Conservation (phyloP, 2,888 invertebrate genomes). For the Callyntrura guangdongensis region DNA sequence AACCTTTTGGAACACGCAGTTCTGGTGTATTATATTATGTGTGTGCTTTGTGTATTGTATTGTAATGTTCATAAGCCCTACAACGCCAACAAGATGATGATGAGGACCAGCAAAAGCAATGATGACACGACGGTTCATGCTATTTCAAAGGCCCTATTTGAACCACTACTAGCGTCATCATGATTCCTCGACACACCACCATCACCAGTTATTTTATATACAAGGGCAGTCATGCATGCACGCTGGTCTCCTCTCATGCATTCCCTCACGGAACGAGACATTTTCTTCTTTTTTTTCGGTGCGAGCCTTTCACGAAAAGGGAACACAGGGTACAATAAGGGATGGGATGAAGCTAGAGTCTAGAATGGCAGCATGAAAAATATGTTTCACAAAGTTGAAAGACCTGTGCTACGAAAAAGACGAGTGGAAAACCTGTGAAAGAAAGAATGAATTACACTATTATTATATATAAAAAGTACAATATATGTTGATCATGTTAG, state of each 20-base stretch:
- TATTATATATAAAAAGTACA: constrained; percentile 52
- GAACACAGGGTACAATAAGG: constrained; percentile 26
- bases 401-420: constrained; percentile 53
- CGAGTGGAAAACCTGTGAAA: constrained; percentile 60
- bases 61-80: constrained; percentile 12
- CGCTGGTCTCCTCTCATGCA: constrained; percentile 43
- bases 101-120: constrained; percentile 60
- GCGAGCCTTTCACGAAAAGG: constrained; percentile 23
- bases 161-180: constrained; percentile 27
- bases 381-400: constrained; percentile 69
- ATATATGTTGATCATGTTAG: constrained; percentile 27
- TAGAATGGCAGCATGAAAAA: constrained; percentile 70
- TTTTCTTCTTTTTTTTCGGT: constrained; percentile 32
- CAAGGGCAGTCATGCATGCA: constrained; percentile 72
- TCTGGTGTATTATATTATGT: not conserved
- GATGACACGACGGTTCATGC: constrained; percentile 59
- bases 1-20: not conserved
- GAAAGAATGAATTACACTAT: constrained; percentile 67
- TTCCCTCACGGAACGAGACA: constrained; percentile 68
- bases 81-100: constrained; percentile 58
- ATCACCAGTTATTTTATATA: constrained; percentile 59
- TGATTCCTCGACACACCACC: constrained; percentile 10
- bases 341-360: constrained; percentile 66
- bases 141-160: constrained; percentile 65
- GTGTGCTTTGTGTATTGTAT: not conserved